Conservation (phyloP, 1,140 invertebrate species). For the Drosophila triauraria region DNA sequence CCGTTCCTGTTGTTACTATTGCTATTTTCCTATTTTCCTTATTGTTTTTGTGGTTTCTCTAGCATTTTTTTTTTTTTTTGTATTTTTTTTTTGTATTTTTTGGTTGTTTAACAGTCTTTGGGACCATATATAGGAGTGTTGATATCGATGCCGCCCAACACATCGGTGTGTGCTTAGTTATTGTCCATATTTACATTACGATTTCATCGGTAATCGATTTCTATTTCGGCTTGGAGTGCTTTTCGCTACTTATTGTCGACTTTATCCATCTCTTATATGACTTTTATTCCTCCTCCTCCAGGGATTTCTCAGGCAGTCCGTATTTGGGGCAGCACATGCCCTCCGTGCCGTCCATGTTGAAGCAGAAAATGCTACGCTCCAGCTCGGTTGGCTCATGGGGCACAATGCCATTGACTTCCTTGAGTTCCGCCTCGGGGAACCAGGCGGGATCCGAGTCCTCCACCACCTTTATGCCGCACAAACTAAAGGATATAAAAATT, state of each 20-base stretch:
- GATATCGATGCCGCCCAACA: conserved; percentile 41
- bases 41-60: conserved; percentile 23
- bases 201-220: conserved; percentile 14
- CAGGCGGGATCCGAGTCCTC: conserved; percentile 96
- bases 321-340: conserved; percentile 92
- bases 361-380: conserved; percentile 93
- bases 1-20: conserved; percentile 25
- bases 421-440: conserved; percentile 95
- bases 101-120: conserved; percentile 66
- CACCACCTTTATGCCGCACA: conserved; percentile 91
- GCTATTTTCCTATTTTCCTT: conserved; percentile 37
- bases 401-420: conserved; percentile 94
- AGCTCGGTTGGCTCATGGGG: conserved; percentile 91
- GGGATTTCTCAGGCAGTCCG: conserved; percentile 78
- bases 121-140: conserved; percentile 57
- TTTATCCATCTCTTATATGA: not conserved
- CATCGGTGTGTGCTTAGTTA: conserved; percentile 58
- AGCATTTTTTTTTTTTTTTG: conserved; percentile 8
- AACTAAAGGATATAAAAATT: conserved; percentile 85
- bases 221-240: not conserved
- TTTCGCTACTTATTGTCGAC: conserved; percentile 23
- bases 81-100: conserved; percentile 24
- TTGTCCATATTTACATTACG: conserved; percentile 74
- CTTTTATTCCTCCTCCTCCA: conserved; percentile 82
- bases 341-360: conserved; percentile 92